phyloP scores from a whole-genome alignment of 2,888 invertebrate species.

The Chironomus riparius region DNA sequence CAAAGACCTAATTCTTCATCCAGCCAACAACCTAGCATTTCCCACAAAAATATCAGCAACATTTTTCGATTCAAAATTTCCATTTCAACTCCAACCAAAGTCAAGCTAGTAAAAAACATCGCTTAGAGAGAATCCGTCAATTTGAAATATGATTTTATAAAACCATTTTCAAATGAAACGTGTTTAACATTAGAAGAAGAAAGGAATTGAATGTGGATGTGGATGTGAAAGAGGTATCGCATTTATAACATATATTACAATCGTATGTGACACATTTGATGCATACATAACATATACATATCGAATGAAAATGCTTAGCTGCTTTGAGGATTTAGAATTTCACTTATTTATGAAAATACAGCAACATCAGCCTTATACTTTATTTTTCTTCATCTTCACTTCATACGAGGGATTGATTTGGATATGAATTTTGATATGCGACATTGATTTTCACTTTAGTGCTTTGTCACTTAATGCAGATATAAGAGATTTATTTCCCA shows the following conservation, averaged over 20 bases:
- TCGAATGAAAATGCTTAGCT: not conserved
- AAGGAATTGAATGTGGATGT: not conserved
- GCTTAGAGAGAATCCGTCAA: not conserved
- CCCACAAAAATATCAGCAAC: too few relatives aligned
- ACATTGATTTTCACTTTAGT: constrained; percentile 26
- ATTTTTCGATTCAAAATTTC: not conserved
- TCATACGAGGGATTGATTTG: not conserved
- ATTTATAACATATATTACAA: not conserved
- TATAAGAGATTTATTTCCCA: not conserved
- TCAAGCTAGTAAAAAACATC: not conserved
- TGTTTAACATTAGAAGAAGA: not conserved
- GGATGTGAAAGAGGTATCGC: not conserved
- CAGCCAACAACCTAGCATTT: too few relatives aligned
- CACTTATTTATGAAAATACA: constrained; percentile 23
- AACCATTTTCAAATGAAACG: not conserved
- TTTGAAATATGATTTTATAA: constrained; percentile 25
- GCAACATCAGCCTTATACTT: not conserved
- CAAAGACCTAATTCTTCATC: too few relatives aligned
- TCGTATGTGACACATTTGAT: constrained; percentile 5
- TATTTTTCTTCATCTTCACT: not conserved
- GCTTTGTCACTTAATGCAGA: not conserved
- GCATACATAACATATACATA: not conserved
- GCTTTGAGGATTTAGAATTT: not conserved
- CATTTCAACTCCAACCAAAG: not conserved
- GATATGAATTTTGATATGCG: constrained; percentile 27